phyloP scores from a whole-genome alignment of 2,113 vertebrate species.

The Alces alces region DNA sequence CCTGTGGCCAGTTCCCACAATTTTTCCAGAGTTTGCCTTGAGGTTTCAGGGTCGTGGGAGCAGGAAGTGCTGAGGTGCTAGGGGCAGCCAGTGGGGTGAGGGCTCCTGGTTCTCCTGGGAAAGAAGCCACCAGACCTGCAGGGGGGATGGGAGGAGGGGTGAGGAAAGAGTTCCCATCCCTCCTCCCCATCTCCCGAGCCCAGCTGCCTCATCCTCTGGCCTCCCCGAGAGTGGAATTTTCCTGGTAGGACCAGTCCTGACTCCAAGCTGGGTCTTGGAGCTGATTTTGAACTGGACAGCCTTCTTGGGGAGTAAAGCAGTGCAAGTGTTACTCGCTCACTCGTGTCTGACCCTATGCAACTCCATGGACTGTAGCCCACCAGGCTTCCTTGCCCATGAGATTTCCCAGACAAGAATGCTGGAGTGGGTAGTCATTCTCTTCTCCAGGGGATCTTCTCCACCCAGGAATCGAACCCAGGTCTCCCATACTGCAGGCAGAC shows the following conservation, averaged over 20 bases:
- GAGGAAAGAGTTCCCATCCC: not conserved
- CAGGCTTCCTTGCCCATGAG: not conserved
- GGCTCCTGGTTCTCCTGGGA: conserved; percentile 22
- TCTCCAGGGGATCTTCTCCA: not conserved
- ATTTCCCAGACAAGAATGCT: not conserved
- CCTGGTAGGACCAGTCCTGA: not conserved
- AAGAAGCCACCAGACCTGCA: not conserved
- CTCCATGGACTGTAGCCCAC: not conserved
- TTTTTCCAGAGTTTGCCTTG: conserved; percentile 13
- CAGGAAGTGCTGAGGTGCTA: conserved; percentile 6
- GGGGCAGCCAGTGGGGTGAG: not conserved
- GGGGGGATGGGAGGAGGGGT: not conserved
- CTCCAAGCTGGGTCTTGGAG: not conserved
- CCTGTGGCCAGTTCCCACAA: not conserved
- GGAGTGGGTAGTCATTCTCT: not conserved
- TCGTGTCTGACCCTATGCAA: not conserved
- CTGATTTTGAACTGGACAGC: not conserved
- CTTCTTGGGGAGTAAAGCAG: not conserved
- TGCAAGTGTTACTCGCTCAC: not conserved
- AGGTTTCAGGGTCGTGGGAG: conserved; percentile 29
- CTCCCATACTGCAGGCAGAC: not conserved
- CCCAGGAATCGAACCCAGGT: not conserved
- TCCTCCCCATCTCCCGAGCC: not conserved
- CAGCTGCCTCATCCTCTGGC: not conserved
- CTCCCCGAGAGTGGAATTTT: conserved; percentile 39